Conservation (phyloP, 2,797 vertebrate genomes). For the Selene dorsalis region DNA sequence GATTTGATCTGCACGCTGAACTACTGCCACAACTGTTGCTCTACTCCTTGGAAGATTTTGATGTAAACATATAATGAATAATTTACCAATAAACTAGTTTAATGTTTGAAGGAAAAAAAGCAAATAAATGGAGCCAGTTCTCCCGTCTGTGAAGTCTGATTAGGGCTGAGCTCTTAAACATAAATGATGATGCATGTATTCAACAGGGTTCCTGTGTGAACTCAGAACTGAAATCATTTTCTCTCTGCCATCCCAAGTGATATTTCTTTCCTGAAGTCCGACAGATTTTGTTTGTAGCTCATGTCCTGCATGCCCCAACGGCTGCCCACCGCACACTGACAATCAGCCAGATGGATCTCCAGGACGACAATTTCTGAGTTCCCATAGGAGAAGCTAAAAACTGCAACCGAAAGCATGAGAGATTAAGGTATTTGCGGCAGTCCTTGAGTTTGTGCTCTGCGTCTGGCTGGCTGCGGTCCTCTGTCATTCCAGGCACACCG, state of each 20-base stretch:
- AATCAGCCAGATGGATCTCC: slow-evolving; percentile 67
- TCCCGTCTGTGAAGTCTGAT: slow-evolving; percentile 11
- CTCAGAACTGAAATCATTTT: slow-evolving; percentile 22
- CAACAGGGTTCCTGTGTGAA: slow-evolving; percentile 3
- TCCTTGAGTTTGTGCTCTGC: slow-evolving; percentile 70
- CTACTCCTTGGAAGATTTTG: slow-evolving; percentile 17
- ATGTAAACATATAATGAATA: slow-evolving; percentile 49
- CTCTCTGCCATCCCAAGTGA: slow-evolving; percentile 13
- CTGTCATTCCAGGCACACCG: slow-evolving; percentile 75
- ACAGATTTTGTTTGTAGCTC: slow-evolving; percentile 57
- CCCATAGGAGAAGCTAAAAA: slow-evolving; percentile 55
- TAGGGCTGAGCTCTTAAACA: slow-evolving; percentile 7
- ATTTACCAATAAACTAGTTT: slow-evolving; percentile 57
- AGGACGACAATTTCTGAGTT: slow-evolving; percentile 39
- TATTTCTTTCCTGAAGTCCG: slow-evolving; percentile 52
- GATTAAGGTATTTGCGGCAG: slow-evolving; percentile 71
- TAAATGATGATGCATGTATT: slow-evolving; percentile 12
- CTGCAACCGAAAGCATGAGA: slow-evolving; percentile 64
- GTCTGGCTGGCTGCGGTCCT: slow-evolving; percentile 56
- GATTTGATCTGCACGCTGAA: slow-evolving; percentile 39
- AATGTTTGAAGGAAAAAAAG: slow-evolving; percentile 42
- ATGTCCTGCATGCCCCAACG: slow-evolving; percentile 48
- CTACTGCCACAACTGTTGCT: slow-evolving; percentile 3
- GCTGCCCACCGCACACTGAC: slow-evolving; percentile 52
- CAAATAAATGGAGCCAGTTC: slow-evolving; percentile 31